phyloP scores from a whole-genome alignment of 2,888 invertebrate species.

The Clanis bilineata region DNA sequence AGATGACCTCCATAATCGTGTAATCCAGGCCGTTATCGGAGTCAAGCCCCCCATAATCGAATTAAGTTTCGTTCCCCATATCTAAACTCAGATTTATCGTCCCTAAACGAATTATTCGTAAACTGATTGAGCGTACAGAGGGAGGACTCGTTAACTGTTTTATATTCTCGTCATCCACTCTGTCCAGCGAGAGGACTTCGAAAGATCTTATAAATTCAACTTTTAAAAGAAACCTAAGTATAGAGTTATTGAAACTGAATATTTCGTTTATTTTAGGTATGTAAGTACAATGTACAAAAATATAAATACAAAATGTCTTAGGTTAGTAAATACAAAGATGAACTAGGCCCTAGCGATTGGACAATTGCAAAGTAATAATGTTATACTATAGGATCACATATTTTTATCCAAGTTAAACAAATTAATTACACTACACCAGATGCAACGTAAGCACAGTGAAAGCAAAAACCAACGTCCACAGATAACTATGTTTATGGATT shows the following conservation, averaged over 20 bases:
- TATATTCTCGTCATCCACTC: constrained; percentile 49
- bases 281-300: too few species aligned
- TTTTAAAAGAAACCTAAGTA: too few species aligned
- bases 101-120: constrained; percentile 74
- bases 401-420: too few species aligned
- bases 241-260: not conserved
- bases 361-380: too few species aligned
- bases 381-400: too few species aligned
- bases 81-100: constrained; percentile 77
- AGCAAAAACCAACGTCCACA: too few species aligned
- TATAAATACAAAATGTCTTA: too few species aligned
- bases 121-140: constrained; percentile 65
- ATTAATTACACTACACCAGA: too few species aligned
- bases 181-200: constrained; percentile 20
- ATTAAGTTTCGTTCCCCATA: constrained; percentile 59
- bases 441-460: too few species aligned
- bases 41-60: constrained; percentile 59
- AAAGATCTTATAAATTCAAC: constrained; percentile 24
- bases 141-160: constrained; percentile 53
- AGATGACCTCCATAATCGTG: constrained; percentile 66
- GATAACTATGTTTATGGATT: too few species aligned
- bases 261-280: not conserved
- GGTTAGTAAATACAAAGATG: too few species aligned
- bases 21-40: constrained; percentile 57
- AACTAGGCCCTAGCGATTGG: too few species aligned